phyloP scores from a whole-genome alignment of 2,888 invertebrate genomes.

The Pomacea canaliculata region DNA sequence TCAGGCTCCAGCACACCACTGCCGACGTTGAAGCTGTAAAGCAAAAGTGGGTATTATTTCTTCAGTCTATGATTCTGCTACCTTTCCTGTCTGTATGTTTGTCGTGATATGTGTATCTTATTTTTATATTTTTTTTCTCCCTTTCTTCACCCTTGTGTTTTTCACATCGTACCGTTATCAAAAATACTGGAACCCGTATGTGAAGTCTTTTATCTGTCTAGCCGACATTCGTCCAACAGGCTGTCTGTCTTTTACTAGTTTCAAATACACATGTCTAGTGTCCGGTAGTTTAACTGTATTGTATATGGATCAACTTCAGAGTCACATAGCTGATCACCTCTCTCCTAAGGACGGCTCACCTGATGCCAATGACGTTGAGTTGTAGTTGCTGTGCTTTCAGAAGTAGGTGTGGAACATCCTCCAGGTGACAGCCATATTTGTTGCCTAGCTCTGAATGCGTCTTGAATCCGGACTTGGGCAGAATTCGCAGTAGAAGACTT shows the following conservation, averaged over 20 bases:
- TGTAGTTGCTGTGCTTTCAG: conserved; percentile 81
- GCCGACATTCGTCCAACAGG: no score
- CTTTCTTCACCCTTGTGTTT: background rate
- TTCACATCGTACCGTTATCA: no score
- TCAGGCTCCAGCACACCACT: conserved; percentile 88
- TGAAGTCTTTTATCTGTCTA: no score
- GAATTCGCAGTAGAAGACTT: conserved; percentile 65
- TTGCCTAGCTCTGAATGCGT: no score
- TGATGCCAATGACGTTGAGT: conserved; percentile 78
- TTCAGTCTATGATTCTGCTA: background rate
- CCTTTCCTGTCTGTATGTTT: background rate
- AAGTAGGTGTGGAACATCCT: conserved; percentile 71
- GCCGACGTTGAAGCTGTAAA: conserved; percentile 90
- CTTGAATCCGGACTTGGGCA: conserved; percentile 75
- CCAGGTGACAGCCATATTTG: conserved; percentile 87
- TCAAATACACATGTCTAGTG: no score
- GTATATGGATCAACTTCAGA: no score
- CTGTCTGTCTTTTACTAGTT: no score
- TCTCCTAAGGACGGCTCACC: conserved; percentile 45
- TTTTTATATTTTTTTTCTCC: background rate
- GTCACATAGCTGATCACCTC: conserved; percentile 70
- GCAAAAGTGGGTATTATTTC: background rate
- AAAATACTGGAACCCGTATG: no score
- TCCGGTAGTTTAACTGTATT: no score
- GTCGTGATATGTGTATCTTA: background rate